Base-by-base conservation (phyloP, 1,140 invertebrate species). In the Yoshiicerus persimilis region DNA sequence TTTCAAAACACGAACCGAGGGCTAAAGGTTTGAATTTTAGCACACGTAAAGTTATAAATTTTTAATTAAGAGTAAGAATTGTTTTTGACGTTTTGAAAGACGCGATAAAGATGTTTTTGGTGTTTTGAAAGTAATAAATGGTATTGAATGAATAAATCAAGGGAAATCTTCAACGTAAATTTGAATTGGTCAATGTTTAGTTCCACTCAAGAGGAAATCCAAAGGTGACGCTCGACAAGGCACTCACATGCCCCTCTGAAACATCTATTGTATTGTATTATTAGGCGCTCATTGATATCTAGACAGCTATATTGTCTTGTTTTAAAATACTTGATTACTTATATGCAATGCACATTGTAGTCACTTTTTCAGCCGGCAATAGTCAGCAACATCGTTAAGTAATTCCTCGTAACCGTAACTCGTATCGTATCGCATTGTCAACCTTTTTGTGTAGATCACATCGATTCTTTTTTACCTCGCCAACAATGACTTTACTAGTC, bases 201-300 rank as follows among this genome's bases (percentile, higher is more conserved):
- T 90, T 90, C 90, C 89, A 32, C 90, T 90, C 89, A 89, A 90
- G 90, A 91, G 89, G 90, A 91, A 91, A 91, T 89, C 87, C 20
- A 91, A 91, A 91, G 90, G 90, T 88, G 90, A 91, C 47, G 89
- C 66, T 87, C 86, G 23, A 66, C 41, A 30, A n/a, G 84, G 75
- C 75, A 16, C 30, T 34, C 20, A 10, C 30, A 32, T 23, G 30
- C n/a, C 27, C 39, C 38, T n/a, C n/a, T n/a, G n/a, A n/a, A 64
- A 23, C 41, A 87, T 20, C 30, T 64, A 25, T 36, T 56, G 77
- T 27, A 39, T 56, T 66, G 13, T 27, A 39, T 38, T 83, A 56
- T 64, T 83, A 16, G 70, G 13, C 20, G 13, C 34, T 75, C 39
- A 30, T 83, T 23, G 34, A 30, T 56, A 38, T 83, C 25, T 80